Evolutionary conservation across 2,888 invertebrate species (phyloP).

Genomic region (Timema podura): DNA sequence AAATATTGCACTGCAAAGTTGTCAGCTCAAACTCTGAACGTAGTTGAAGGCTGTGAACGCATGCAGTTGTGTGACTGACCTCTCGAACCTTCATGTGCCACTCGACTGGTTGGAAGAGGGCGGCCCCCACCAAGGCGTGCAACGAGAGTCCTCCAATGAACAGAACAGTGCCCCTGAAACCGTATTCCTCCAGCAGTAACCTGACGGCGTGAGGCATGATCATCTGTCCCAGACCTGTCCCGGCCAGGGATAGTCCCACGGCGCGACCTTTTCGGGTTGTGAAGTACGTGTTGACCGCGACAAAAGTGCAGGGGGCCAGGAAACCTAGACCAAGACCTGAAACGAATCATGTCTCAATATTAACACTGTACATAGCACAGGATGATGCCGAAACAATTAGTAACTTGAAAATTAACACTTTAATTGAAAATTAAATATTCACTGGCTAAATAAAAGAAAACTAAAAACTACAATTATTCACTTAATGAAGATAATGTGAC

Average conservation of each 20-base stretch:
- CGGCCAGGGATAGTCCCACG: conserved; percentile 71
- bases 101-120: conserved; percentile 56
- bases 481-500: conserved; percentile 20
- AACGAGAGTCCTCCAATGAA: conserved; percentile 60
- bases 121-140: conserved; percentile 51
- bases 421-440: too few species aligned
- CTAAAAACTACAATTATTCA: neutral
- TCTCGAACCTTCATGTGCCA: conserved; percentile 45
- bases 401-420: too few species aligned
- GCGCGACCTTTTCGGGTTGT: conserved; percentile 62
- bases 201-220: conserved; percentile 66
- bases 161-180: conserved; percentile 60
- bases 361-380: neutral
- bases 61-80: neutral
- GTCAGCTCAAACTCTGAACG: neutral
- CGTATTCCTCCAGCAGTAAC: conserved; percentile 59
- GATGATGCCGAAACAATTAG: too few species aligned
- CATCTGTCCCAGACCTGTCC: conserved; percentile 71
- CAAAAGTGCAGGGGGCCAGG: conserved; percentile 66
- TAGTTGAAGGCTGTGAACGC: neutral
- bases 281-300: conserved; percentile 69
- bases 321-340: conserved; percentile 65
- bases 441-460: neutral
- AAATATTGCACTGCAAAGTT: too few species aligned
- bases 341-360: conserved; percentile 24